Evolutionary conservation across 2,888 invertebrate species (phyloP), one percentile per base, ranked within the genome.

Genomic region (Vanessa cardui): DNA sequence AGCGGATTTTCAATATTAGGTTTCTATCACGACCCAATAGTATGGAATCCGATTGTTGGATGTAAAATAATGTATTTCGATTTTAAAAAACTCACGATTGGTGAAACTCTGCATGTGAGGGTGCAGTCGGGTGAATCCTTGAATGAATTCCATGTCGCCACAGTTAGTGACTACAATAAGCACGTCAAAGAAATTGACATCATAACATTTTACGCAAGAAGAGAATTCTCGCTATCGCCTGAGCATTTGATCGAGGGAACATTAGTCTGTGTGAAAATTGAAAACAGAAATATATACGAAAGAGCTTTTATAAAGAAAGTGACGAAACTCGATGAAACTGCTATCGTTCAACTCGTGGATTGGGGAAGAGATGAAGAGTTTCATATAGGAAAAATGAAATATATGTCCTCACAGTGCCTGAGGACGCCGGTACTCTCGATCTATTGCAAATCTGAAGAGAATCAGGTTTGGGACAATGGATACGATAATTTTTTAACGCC

Each of bases 121-220:
- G 69, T 78, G 7, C 77, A 76, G 46, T 69, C 75, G 16, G 80
- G 78, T 7, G 73, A 60, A 15, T 71, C 76, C 0, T 64, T 80
- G 4, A 61, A 73, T 33, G 62, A 70, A 5, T 83, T 83, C 64
- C 79, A 75, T 70, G 81, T 81, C 6, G 74, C 77, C n/a, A 67
- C 72, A n/a, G 26, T 78, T 16, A 54, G 67, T 12, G 78, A 78
- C 56, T 79, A 78, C 52, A 65, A 72, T 7, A 50, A 68, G 1
- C 77, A 77, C 62, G 54, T 77, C 18, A 69, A 72, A 18, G 71
- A 76, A 18, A 68, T 72, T 8, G 64, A 74, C 7, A 68, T 76
- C 26, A 70, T 81, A 16, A 73, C 74, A 8, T 60, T 63, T 21
- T 76, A 73, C 33, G 73, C 72, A 18, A 73, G 68, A 62, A 58